Evolutionary conservation across 2,888 invertebrate genomes (phyloP), one percentile per base, ranked within the genome.

Genomic region (Dynastes tityus): DNA sequence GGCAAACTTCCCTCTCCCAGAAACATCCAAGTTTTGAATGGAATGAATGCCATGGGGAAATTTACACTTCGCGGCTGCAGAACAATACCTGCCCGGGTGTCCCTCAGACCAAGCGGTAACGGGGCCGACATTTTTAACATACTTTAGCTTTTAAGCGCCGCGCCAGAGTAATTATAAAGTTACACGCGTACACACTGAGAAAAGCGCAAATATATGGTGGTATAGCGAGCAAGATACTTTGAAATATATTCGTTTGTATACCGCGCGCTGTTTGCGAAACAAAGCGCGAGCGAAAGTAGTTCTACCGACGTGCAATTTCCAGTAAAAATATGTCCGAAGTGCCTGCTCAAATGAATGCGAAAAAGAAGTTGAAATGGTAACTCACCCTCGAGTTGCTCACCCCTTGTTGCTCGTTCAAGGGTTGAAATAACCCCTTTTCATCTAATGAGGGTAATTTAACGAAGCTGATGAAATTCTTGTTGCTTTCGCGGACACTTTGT

Each of bases 91-190:
- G 5, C 55, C 27, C 29, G 9, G 11, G 13, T 29, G 5, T 13
- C 63, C 32, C 63, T 11, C 63, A 32, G 29, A 11, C 63, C 51
- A 22, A 49, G 16, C 22, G 1, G 27, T 11, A 22, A 6, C 45
- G 29, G 3, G 51, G 37, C 22, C 55, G 61, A 61, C 73, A 74
- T 74, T 74, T 74, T 74, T 61, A 61, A 74, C 73, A 74, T 74
- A 74, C 73, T 74, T 74, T 74, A 61, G 73, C 73, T 74, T 45
- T 74, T 63, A 61, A 74, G 61, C 45, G 11, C 45, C 61, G 29
- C 61, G 29, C 61, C 63, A n/a, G 22, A 55, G 73, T 74, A 74
- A 73, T 73, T 73, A 73, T 58, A 58, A 73, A 73, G 73, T 73
- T 73, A 40, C 73, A 58, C 58, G 11, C 51, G 37, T 16, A 58